These are phyloP conservation scores for Atrichornis clamosus DNA, from an alignment of 2,113 vertebrate species.

Conservation along the genomic window DNA sequence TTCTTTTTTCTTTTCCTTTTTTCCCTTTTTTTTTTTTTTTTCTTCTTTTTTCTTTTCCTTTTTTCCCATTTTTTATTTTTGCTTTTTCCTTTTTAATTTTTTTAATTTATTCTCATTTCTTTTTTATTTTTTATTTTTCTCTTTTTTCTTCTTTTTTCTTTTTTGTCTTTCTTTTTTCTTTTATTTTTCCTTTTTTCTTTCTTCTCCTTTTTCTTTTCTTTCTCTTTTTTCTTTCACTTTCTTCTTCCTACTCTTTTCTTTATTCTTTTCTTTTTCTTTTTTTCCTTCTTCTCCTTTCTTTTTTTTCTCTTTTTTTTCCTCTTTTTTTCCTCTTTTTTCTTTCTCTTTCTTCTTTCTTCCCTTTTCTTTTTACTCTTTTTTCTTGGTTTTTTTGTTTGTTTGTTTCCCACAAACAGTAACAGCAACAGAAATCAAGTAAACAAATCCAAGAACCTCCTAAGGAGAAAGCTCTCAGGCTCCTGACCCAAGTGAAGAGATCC, in stretches of 20 bases:
- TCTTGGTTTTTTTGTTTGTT: accelerated
- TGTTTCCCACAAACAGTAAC: background rate
- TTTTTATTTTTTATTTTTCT: accelerated
- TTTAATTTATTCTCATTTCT: too few species aligned
- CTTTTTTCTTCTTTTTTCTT: too few species aligned
- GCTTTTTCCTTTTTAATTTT: too few species aligned
- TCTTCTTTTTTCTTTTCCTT: too few species aligned
- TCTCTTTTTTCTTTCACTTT: accelerated
- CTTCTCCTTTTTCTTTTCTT: accelerated
- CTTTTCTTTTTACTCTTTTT: too few species aligned
- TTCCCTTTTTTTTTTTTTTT: accelerated
- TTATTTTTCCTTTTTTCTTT: accelerated
- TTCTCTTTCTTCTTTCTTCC: background rate
- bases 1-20: too few species aligned
- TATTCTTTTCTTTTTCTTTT: background rate
- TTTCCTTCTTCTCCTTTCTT: too few species aligned
- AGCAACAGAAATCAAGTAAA: background rate
- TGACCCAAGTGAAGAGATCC: background rate
- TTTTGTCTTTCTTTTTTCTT: too few species aligned
- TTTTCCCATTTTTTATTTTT: too few species aligned
- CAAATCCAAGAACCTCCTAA: background rate
- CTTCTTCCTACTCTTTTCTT: too few species aligned
- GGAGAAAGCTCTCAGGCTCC: background rate
- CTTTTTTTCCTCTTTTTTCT: background rate
- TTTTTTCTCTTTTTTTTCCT: accelerated